These are phyloP conservation scores for Parasteatoda tepidariorum DNA, from an alignment of 1,140 invertebrate genomes.

Conservation along the genomic window DNA sequence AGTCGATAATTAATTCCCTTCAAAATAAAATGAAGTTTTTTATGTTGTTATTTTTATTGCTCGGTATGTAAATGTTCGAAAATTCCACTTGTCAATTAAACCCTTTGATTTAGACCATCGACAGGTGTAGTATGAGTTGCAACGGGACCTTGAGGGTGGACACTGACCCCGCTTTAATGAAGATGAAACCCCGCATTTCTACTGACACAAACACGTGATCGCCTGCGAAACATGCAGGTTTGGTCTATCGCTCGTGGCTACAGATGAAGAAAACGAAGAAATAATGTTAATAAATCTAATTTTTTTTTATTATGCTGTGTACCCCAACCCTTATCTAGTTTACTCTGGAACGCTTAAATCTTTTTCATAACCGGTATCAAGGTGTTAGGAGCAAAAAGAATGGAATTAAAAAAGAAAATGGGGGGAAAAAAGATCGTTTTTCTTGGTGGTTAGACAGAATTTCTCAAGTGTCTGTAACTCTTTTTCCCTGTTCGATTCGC, in stretches of 20 bases:
- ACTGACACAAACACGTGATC: slow-evolving; percentile 36
- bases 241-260: too few relatives aligned
- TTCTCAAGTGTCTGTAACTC: neutral
- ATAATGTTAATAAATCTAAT: too few relatives aligned
- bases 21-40: too few relatives aligned
- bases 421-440: too few relatives aligned
- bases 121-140: neutral
- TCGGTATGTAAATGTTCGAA: too few relatives aligned
- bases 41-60: too few relatives aligned
- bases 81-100: too few relatives aligned
- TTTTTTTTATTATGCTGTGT: too few relatives aligned
- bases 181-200: slow-evolving; percentile 27
- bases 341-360: neutral
- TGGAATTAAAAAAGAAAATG: too few relatives aligned
- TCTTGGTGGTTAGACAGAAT: neutral
- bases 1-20: too few relatives aligned
- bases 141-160: slow-evolving; percentile 11
- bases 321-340: neutral
- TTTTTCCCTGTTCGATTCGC: neutral
- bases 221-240: neutral
- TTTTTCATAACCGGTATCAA: neutral
- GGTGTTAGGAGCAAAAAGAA: neutral
- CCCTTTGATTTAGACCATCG: too few relatives aligned
- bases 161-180: slow-evolving; percentile 5
- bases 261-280: neutral